Conservation (phyloP, 2,888 invertebrate genomes). For the Drosophila silvestris region DNA sequence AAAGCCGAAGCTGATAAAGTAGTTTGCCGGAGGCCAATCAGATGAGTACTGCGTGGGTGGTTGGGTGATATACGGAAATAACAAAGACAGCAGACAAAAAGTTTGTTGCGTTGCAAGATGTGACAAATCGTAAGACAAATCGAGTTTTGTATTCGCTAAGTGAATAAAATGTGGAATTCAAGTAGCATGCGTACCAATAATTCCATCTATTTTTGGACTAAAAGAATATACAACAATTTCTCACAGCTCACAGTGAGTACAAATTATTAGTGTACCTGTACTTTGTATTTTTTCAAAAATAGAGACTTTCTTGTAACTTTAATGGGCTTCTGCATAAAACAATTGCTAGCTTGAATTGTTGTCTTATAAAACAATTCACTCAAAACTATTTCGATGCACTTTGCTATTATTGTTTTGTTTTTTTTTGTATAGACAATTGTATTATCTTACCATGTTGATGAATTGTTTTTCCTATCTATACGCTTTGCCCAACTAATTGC, state of each 20-base stretch:
- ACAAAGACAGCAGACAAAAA: conserved; percentile 3
- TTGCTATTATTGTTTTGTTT: too few species aligned
- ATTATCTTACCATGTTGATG: not conserved
- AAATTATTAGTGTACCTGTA: not conserved
- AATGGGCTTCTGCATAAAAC: not conserved
- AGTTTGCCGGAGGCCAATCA: conserved; percentile 64
- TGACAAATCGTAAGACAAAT: conserved; percentile 62
- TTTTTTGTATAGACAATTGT: not conserved
- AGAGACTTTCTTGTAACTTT: not conserved
- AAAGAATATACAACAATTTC: too few species aligned
- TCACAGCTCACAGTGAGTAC: not conserved
- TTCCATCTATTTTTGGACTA: not conserved
- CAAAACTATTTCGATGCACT: not conserved
- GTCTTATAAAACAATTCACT: not conserved
- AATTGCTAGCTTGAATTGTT: not conserved
- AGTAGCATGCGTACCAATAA: conserved; percentile 26
- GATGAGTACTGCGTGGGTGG: conserved; percentile 17
- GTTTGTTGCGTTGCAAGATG: not conserved
- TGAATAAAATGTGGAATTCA: conserved; percentile 24
- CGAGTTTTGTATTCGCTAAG: conserved; percentile 61
- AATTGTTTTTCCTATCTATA: not conserved
- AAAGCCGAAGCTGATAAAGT: conserved; percentile 68
- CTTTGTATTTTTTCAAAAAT: not conserved
- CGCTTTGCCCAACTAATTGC: not conserved
- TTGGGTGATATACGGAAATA: not conserved